Percentiles rank a stretch among this genome's conserved stretches.
Conservation (phyloP, 37 sponge, comb jelly and placozoan species). For the Ianthella basta region DNA sequence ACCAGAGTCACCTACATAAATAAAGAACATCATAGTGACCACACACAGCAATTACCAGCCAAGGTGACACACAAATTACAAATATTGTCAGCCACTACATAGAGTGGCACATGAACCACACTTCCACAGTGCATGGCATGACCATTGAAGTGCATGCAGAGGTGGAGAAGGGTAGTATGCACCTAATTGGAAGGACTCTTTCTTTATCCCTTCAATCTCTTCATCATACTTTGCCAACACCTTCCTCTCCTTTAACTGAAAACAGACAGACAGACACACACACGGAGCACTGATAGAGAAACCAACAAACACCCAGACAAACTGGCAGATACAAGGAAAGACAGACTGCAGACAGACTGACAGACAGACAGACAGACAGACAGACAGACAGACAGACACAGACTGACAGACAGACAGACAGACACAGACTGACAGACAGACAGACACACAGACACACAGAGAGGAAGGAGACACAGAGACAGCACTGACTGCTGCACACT, state of each 20-base stretch:
- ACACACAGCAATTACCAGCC: not conserved
- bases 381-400: constrained; percentile 19
- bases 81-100: not conserved
- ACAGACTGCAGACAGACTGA: not conserved
- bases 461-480: constrained; percentile 21
- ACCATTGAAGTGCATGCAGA: not conserved
- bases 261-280: constrained; percentile 20
- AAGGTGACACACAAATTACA: too few species aligned
- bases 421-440: constrained; percentile 1
- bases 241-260: constrained; percentile 48
- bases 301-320: not conserved
- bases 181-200: constrained; percentile 69
- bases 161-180: not conserved
- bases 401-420: not conserved
- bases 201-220: constrained; percentile 87
- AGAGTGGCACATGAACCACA: too few species aligned
- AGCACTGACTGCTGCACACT: constrained; percentile 13
- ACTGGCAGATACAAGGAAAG: constrained; percentile 14
- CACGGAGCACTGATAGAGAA: not conserved
- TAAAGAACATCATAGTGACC: not conserved
- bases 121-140: too few species aligned
- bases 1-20: constrained; percentile 53
- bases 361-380: constrained; percentile 12
- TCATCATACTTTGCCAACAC: constrained; percentile 92
- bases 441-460: constrained; percentile 33